These are phyloP conservation scores for Lytechinus pictus DNA, from an alignment of 35 echinoderm and acorn worm genomes.

Conservation along the genomic window DNA sequence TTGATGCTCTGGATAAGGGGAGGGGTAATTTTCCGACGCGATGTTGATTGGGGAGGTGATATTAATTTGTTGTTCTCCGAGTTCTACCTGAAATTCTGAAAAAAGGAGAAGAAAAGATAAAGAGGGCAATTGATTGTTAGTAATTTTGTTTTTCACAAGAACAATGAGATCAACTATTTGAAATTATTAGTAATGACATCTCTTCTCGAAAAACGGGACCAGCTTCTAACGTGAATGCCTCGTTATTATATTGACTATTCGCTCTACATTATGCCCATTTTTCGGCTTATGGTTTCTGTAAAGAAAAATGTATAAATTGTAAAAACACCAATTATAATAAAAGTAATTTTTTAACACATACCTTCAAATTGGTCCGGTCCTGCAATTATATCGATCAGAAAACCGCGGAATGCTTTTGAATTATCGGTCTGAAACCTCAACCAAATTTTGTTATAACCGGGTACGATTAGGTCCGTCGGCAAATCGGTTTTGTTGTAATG, in stretches of 20 bases:
- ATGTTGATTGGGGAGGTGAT: not conserved
- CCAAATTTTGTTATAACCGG: not conserved
- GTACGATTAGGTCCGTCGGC: constrained; percentile 9
- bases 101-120: not conserved
- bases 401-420: constrained; percentile 27
- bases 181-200: too few relatives aligned
- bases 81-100: not conserved
- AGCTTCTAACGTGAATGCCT: too few relatives aligned
- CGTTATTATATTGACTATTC: too few relatives aligned
- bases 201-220: too few relatives aligned
- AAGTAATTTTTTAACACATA: not conserved
- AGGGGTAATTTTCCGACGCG: not conserved
- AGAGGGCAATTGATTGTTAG: not conserved
- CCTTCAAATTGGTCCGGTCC: not conserved
- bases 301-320: too few relatives aligned
- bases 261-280: too few relatives aligned
- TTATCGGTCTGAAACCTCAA: not conserved
- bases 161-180: not conserved
- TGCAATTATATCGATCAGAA: not conserved
- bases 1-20: not conserved
- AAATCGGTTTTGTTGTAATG: constrained; percentile 18
- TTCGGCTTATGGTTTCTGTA: too few relatives aligned
- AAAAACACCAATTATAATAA: not conserved
- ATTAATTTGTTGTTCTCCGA: not conserved
- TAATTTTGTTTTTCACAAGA: not conserved